These are phyloP conservation scores for Meda fulgida DNA, from an alignment of 2,797 vertebrate species.

Conservation along the genomic window DNA sequence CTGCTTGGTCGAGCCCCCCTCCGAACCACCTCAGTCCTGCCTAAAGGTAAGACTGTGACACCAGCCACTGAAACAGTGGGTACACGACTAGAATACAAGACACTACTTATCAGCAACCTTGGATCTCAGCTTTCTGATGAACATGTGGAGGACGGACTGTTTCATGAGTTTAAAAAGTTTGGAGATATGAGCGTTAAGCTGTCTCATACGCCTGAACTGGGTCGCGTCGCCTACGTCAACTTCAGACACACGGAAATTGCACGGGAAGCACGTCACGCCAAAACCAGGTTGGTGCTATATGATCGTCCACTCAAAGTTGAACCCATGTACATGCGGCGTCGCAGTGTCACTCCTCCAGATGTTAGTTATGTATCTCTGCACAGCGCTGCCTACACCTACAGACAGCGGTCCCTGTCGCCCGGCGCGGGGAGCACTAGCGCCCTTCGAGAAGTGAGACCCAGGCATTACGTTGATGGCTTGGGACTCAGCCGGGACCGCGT, in stretches of 20 bases:
- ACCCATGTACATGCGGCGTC: slow-evolving; percentile 90
- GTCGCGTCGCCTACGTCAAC: slow-evolving; percentile 94
- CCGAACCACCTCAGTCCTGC: slow-evolving; percentile 19
- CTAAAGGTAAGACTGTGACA: slow-evolving; percentile 50
- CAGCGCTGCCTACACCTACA: slow-evolving; percentile 82
- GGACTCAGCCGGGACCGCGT: slow-evolving; percentile 86
- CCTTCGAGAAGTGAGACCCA: slow-evolving; percentile 82
- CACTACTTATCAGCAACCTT: slow-evolving; percentile 92
- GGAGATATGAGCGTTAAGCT: slow-evolving; percentile 95
- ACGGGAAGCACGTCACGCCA: slow-evolving; percentile 90
- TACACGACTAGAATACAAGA: slow-evolving; percentile 88
- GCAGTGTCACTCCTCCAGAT: slow-evolving; percentile 87
- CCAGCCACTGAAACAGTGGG: neutral
- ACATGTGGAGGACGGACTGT: slow-evolving; percentile 93
- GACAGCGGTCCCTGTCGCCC: slow-evolving; percentile 89
- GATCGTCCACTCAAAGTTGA: slow-evolving; percentile 93
- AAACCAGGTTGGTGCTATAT: slow-evolving; percentile 88
- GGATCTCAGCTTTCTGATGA: slow-evolving; percentile 92
- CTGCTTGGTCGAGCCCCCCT: slow-evolving; percentile 67
- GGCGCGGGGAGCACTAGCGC: slow-evolving; percentile 80
- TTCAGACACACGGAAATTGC: slow-evolving; percentile 94
- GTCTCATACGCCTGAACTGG: slow-evolving; percentile 93
- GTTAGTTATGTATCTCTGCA: slow-evolving; percentile 85
- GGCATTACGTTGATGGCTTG: slow-evolving; percentile 87
- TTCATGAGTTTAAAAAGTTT: slow-evolving; percentile 97